These are phyloP conservation scores for Tetragnatha montana DNA, from an alignment of 2,888 invertebrate genomes.

Conservation along the genomic window DNA sequence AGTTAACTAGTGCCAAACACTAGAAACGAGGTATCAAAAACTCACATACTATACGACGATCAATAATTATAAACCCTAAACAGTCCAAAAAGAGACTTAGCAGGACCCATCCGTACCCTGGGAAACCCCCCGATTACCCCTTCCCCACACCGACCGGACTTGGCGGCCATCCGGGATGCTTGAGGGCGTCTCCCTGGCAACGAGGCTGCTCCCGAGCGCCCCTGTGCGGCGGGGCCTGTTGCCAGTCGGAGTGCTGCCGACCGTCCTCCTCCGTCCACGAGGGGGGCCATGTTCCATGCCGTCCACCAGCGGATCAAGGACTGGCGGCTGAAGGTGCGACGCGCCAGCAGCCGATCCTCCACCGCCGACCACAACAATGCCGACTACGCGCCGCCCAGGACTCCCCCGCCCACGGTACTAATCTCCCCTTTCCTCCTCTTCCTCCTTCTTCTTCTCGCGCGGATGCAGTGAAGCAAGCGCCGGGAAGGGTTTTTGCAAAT, in stretches of 20 bases:
- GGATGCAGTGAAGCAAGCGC: too few relatives aligned
- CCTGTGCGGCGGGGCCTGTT: neutral
- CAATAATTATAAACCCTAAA: too few relatives aligned
- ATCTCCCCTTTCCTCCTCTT: neutral
- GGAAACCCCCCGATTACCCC: neutral
- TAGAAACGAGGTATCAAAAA: too few relatives aligned
- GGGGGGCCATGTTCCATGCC: slow-evolving; percentile 70
- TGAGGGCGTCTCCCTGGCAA: slow-evolving; percentile 44
- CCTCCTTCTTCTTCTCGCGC: too few relatives aligned
- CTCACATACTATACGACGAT: too few relatives aligned
- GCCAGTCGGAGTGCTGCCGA: slow-evolving; percentile 29
- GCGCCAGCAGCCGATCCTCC: slow-evolving; percentile 66
- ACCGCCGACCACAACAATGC: slow-evolving; percentile 29
- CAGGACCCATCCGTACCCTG: neutral
- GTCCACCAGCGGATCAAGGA: slow-evolving; percentile 71
- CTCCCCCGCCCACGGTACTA: slow-evolving; percentile 20
- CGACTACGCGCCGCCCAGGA: slow-evolving; percentile 23
- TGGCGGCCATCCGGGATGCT: slow-evolving; percentile 33
- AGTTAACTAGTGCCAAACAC: too few relatives aligned
- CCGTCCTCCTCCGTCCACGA: slow-evolving; percentile 43
- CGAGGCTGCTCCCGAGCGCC: slow-evolving; percentile 54
- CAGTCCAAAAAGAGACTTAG: too few relatives aligned
- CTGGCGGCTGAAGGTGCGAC: slow-evolving; percentile 68
- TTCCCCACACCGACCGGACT: neutral
- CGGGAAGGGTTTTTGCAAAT: too few relatives aligned